Percentiles rank a stretch among this genome's conserved stretches.
Evolutionary conservation across 1,140 invertebrate species (phyloP).

Genomic region (Drosophila parabipectinata): DNA sequence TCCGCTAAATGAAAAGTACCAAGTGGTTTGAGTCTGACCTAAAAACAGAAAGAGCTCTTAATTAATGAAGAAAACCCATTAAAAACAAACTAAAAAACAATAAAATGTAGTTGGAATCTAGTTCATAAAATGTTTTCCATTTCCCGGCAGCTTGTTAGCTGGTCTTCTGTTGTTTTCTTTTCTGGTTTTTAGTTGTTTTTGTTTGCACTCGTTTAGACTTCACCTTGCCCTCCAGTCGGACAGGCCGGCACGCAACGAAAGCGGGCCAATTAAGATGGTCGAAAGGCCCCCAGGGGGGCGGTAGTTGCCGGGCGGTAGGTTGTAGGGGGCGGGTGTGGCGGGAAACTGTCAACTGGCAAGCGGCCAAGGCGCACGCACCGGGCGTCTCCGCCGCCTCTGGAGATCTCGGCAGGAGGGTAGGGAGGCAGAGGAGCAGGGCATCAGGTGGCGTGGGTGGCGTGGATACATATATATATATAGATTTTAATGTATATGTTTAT

Average conservation of each 20-base stretch:
- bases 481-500: not conserved
- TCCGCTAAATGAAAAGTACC: not conserved
- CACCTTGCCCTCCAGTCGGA: conserved; percentile 23
- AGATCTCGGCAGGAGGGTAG: not conserved
- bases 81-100: not conserved
- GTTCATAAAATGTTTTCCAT: not conserved
- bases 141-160: conserved; percentile 3
- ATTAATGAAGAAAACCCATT: not conserved
- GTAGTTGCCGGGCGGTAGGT: not conserved
- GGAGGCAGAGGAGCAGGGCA: not conserved
- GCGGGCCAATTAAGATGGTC: conserved; percentile 42
- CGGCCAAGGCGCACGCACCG: conserved; percentile 56
- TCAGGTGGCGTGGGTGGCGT: conserved; percentile 26
- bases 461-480: not conserved
- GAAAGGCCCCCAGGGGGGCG: not conserved
- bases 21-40: not conserved
- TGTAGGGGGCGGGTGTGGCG: not conserved
- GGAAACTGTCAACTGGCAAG: conserved; percentile 32
- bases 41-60: not conserved
- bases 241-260: conserved; percentile 40
- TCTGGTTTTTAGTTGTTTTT: not conserved
- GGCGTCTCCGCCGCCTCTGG: conserved; percentile 26
- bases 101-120: not conserved
- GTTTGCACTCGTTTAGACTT: conserved; percentile 3
- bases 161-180: too few relatives aligned